Conservation (phyloP, 2,113 vertebrate genomes). For the Apus apus region DNA sequence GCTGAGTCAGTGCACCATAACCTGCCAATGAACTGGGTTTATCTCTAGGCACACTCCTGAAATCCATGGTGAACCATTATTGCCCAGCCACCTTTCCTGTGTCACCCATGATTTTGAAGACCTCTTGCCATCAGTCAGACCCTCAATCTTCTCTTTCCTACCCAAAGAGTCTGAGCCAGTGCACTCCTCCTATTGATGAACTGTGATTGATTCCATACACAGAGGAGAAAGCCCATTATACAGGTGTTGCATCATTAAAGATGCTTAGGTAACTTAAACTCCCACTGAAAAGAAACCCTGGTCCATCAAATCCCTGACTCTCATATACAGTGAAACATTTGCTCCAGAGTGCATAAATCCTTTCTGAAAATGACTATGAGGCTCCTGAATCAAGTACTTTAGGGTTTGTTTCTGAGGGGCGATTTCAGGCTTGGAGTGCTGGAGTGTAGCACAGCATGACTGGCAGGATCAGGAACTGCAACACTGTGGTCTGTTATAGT, state of each 20-base stretch:
- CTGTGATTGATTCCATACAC: background rate
- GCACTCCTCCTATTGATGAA: background rate
- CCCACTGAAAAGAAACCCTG: background rate
- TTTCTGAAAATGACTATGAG: background rate
- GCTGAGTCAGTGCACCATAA: accelerated
- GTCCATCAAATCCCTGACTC: background rate
- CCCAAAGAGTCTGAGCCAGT: background rate
- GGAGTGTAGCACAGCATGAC: background rate
- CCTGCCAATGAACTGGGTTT: background rate
- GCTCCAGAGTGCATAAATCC: background rate
- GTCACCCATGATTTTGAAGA: background rate
- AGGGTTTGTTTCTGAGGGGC: background rate
- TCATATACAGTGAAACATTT: background rate
- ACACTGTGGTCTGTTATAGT: background rate
- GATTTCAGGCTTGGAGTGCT: background rate
- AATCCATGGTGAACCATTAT: background rate
- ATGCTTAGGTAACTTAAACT: background rate
- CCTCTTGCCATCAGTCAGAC: background rate
- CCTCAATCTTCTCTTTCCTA: background rate
- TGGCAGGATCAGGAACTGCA: background rate
- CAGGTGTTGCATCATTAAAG: background rate
- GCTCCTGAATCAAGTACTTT: background rate
- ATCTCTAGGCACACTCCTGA: background rate
- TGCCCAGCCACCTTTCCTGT: background rate
- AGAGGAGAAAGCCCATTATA: background rate